Base-by-base conservation (phyloP, 2,888 invertebrate genomes). In the Monopis laevigella region DNA sequence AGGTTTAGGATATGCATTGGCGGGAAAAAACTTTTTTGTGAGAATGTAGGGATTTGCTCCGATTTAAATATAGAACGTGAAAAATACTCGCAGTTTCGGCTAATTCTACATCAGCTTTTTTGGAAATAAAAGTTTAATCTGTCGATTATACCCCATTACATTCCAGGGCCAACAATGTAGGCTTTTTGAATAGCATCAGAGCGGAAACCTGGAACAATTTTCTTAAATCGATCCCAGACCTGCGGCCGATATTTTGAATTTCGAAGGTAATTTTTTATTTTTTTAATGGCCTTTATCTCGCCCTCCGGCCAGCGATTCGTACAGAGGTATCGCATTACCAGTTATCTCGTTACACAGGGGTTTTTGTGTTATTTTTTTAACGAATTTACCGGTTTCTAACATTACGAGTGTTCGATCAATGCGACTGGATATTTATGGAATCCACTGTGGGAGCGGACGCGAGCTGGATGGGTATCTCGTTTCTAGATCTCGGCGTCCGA, bases 321-420 rank as follows among this genome's bases (percentile, higher is more conserved):
- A 67, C 67, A 59, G 64, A 59, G 62, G 60, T 70, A 72, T 78
- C 72, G 61, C 71, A 68, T 78, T 77, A 73, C 77, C 60, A 56
- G 64, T 67, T 71, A 71, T 72, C 68, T 75, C 64, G 69, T 74
- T 70, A 68, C 71, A 61, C 52, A 57, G 55, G 53, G 57, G 54
- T 52, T 53, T 65, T 66, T 68, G 65, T 62, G 58, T 55, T 54
- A 50, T 44, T 49, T 55, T 54, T 50, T 59, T 57, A 62, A 60
- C 56, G 54, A 63, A 62, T 65, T 59, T 62, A 63, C 66, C 61
- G 65, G 62, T 63, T 60, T 52, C 59, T 57, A 58, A 55, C 54
- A 50, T 50, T 19, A 43, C 18, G 34, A 13, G 32, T 50, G 51
- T 48, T 42, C 48, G 48, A 50, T 51, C 52, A 53, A 52, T 50